A percentile compares a stretch with the other conserved stretches of the same genome.
These are phyloP conservation scores for Puffinus mauretanicus DNA, from an alignment of 2,113 vertebrate species.

Conservation along the genomic window DNA sequence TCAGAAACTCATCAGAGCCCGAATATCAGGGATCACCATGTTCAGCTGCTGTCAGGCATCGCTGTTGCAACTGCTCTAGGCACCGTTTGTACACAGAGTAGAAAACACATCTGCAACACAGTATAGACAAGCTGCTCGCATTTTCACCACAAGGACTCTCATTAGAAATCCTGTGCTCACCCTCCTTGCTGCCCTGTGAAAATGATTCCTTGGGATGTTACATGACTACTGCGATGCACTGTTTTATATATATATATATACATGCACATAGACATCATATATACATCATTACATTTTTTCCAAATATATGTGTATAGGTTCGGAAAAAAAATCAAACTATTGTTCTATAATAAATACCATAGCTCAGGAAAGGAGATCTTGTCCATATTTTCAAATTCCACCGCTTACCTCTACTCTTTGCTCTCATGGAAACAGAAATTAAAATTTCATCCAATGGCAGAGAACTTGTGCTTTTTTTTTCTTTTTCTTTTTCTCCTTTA, in stretches of 20 bases:
- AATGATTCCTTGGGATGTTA: background rate
- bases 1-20: background rate
- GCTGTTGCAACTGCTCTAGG: background rate
- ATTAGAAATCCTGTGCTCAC: background rate
- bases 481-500: background rate
- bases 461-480: background rate
- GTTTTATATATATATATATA: rapidly evolving
- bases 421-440: background rate
- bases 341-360: background rate
- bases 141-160: background rate
- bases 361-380: background rate
- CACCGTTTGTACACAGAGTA: rapidly evolving
- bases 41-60: background rate
- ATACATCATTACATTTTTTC: background rate
- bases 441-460: background rate
- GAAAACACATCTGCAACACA: background rate
- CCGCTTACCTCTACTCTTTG: background rate
- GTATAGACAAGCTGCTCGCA: background rate
- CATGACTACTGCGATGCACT: background rate
- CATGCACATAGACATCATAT: background rate
- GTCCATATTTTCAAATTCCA: background rate
- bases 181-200: background rate
- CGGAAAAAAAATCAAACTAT: background rate
- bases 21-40: background rate
- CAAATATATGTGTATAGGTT: background rate